These are phyloP conservation scores for Phalacrocorax carbo DNA, from an alignment of 2,113 vertebrate genomes.

Conservation along the genomic window DNA sequence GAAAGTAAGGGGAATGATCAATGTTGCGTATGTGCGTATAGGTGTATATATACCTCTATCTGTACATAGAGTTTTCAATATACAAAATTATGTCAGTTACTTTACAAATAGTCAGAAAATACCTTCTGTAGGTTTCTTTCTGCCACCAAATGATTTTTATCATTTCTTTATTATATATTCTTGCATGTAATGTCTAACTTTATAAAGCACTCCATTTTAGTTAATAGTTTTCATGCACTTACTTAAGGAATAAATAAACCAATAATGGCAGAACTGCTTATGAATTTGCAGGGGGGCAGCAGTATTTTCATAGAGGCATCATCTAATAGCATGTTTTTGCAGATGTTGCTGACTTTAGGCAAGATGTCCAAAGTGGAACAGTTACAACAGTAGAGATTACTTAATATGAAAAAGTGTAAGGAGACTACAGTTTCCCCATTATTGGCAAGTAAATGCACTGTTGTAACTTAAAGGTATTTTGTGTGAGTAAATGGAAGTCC, in stretches of 20 bases:
- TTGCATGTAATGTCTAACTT: not conserved
- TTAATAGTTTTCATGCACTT: not conserved
- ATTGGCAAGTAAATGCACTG: not conserved
- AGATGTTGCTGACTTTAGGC: conserved; percentile 1
- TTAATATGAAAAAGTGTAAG: not conserved
- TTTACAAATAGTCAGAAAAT: not conserved
- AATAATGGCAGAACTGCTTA: not conserved
- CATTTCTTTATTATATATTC: not conserved
- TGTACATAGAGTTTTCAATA: not conserved
- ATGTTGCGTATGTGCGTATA: not conserved
- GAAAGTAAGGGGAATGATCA: not conserved
- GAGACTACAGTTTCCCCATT: not conserved
- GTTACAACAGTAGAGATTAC: not conserved
- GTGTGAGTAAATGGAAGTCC: not conserved
- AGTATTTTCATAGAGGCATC: not conserved
- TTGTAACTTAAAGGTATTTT: not conserved
- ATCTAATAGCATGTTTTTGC: conserved; percentile 19
- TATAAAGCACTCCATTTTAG: not conserved
- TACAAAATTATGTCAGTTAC: not conserved
- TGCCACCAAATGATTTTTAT: not conserved
- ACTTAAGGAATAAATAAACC: not conserved
- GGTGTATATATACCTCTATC: not conserved
- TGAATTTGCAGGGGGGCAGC: not conserved
- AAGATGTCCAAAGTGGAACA: not conserved
- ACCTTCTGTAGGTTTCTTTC: not conserved